Evolutionary conservation across 2,888 invertebrate genomes (phyloP).

Genomic region (Lasioglossum calceatum): DNA sequence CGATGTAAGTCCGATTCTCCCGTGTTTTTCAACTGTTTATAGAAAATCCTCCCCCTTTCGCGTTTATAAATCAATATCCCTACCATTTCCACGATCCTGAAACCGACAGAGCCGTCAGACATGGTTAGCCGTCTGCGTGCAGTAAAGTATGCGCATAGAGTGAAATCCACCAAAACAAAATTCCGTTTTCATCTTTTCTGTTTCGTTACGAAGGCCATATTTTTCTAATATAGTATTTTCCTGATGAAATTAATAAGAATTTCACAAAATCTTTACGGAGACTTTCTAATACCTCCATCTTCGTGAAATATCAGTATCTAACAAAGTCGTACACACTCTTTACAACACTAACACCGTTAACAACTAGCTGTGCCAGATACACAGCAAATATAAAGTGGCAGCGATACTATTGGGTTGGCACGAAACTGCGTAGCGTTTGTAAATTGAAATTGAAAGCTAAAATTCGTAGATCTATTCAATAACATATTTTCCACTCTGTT

Average conservation of each 20-base stretch:
- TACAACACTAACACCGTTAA: too few relatives aligned
- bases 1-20: neutral
- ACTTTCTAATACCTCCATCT: neutral
- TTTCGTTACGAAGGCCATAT: neutral
- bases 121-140: neutral
- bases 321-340: too few relatives aligned
- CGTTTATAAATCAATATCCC: neutral
- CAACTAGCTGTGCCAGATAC: too few relatives aligned
- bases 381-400: too few relatives aligned
- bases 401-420: too few relatives aligned
- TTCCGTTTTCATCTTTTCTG: neutral
- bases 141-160: neutral
- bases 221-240: neutral
- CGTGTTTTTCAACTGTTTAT: neutral
- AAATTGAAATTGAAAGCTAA: too few relatives aligned
- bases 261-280: neutral
- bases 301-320: too few relatives aligned
- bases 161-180: neutral
- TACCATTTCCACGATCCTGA: neutral
- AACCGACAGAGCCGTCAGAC: neutral
- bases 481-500: too few relatives aligned
- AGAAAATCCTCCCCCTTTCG: neutral
- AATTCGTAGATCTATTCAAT: too few relatives aligned
- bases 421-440: too few relatives aligned
- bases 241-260: neutral